Evolutionary conservation across 2,797 vertebrate genomes (phyloP).

Genomic region (Garrulus glandarius): DNA sequence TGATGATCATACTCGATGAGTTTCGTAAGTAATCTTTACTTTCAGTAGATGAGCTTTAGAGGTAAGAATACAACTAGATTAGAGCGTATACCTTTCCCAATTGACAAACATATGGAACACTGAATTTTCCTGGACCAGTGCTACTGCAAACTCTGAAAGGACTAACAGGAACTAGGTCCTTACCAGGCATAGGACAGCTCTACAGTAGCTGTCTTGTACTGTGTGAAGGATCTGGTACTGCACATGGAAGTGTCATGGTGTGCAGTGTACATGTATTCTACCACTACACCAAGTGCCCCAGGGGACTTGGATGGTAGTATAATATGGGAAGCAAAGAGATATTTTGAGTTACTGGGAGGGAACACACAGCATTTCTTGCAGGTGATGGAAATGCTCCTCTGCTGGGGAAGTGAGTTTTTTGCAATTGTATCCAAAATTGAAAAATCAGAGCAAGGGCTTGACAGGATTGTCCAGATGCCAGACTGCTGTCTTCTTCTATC

Average conservation of each 20-base stretch:
- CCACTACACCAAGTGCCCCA: not conserved
- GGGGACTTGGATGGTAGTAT: not conserved
- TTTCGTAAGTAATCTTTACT: not conserved
- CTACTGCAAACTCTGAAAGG: not conserved
- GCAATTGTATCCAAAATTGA: not conserved
- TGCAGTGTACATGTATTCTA: not conserved
- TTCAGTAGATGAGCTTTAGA: not conserved
- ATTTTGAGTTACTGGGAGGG: not conserved
- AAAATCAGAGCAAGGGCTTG: not conserved
- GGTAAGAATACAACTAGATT: not conserved
- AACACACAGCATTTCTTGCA: not conserved
- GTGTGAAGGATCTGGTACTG: not conserved
- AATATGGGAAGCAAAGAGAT: not conserved
- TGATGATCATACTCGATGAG: not conserved
- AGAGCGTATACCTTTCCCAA: not conserved
- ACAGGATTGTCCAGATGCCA: not conserved
- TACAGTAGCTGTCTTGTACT: not conserved
- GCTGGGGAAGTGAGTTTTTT: not conserved
- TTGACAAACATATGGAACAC: not conserved
- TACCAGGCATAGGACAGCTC: not conserved
- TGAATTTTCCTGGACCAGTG: not conserved
- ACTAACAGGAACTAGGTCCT: not conserved
- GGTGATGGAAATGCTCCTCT: not conserved
- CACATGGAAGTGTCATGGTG: not conserved
- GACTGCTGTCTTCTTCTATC: not conserved